phyloP scores from a whole-genome alignment of 2,113 vertebrate species.

The Aleadryas rufinucha region DNA sequence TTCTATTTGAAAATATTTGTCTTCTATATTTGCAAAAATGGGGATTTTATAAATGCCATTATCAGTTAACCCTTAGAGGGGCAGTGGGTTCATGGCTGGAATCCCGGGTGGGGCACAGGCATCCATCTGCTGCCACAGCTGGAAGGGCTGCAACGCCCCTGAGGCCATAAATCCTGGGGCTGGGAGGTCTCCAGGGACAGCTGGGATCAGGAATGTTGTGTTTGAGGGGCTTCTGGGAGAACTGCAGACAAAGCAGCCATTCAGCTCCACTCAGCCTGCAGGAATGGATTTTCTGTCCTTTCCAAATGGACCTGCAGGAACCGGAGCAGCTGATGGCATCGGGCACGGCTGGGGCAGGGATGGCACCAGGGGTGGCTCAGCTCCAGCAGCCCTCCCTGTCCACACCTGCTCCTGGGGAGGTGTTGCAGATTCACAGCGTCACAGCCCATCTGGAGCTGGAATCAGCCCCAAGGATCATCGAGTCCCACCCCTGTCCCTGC shows the following conservation, averaged over 20 bases:
- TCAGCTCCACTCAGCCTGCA: neutral
- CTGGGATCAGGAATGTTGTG: neutral
- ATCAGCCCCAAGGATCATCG: neutral
- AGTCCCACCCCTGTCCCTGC: neutral
- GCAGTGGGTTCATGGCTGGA: neutral
- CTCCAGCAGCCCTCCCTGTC: neutral
- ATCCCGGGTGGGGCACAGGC: fast-evolving
- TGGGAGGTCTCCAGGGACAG: neutral
- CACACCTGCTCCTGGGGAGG: neutral
- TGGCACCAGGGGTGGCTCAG: neutral
- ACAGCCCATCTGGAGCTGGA: neutral
- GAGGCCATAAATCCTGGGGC: neutral
- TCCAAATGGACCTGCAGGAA: neutral
- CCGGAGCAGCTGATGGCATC: neutral
- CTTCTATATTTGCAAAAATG: neutral
- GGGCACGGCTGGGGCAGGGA: neutral
- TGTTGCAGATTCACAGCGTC: too few species aligned
- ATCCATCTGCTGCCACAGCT: neutral
- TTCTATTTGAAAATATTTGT: neutral
- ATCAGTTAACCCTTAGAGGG: neutral
- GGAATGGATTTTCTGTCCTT: neutral
- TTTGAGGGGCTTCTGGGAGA: neutral
- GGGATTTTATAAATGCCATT: neutral
- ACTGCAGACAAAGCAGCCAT: neutral
- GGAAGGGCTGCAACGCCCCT: neutral